These are phyloP conservation scores for Pandion haliaetus DNA, from an alignment of 2,113 vertebrate genomes.

Conservation along the genomic window DNA sequence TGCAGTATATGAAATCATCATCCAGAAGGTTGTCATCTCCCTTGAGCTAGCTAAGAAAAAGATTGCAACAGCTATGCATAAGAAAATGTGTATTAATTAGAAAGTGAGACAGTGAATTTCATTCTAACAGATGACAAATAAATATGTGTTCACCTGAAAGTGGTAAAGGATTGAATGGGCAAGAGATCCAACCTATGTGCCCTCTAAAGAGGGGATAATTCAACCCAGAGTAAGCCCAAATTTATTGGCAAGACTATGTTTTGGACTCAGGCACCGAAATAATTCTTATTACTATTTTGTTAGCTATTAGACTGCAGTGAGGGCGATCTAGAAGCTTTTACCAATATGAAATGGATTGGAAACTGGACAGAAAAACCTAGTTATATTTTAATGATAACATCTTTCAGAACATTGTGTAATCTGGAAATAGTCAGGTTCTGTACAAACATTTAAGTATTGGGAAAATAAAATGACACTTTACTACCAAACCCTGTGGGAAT, in stretches of 20 bases:
- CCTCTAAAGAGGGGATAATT: background rate
- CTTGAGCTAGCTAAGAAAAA: background rate
- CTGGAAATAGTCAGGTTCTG: background rate
- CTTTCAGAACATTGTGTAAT: background rate
- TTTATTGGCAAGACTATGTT: background rate
- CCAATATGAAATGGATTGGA: background rate
- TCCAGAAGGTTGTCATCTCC: background rate
- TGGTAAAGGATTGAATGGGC: background rate
- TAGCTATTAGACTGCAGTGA: background rate
- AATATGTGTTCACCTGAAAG: background rate
- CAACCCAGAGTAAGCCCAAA: background rate
- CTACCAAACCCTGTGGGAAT: background rate
- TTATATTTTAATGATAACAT: background rate
- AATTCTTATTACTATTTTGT: background rate
- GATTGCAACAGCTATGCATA: background rate
- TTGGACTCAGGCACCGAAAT: background rate
- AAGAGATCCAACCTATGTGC: background rate
- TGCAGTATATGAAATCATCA: background rate
- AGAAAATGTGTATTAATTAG: background rate
- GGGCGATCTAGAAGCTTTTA: background rate
- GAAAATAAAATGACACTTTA: background rate
- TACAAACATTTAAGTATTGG: background rate
- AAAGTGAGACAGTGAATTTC: background rate
- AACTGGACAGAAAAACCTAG: background rate
- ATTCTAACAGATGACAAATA: background rate